Percentiles rank a stretch among this genome's conserved stretches.
phyloP scores from a whole-genome alignment of 2,113 vertebrate genomes.

The Entelurus aequoreus region DNA sequence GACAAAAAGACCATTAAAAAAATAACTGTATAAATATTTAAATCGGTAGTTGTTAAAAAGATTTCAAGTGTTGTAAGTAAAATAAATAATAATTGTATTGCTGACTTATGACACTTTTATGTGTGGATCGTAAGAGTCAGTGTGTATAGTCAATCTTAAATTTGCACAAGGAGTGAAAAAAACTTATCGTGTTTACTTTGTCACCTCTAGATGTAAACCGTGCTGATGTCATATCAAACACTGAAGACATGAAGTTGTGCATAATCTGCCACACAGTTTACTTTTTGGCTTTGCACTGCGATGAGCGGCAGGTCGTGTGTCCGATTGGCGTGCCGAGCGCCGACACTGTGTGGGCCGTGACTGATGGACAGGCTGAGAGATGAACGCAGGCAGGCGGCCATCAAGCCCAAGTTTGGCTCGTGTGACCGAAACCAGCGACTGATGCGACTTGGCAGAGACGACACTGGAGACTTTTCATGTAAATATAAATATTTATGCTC shows the following conservation, averaged over 20 bases:
- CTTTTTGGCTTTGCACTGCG: neutral
- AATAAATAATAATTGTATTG: no score
- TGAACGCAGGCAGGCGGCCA: constrained; percentile 31
- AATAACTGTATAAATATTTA: no score
- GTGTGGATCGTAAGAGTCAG: no score
- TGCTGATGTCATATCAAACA: neutral
- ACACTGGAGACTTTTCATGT: neutral
- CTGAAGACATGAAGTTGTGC: neutral
- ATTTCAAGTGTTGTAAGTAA: no score
- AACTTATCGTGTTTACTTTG: no score
- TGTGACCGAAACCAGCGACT: neutral
- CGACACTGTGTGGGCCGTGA: constrained; percentile 29
- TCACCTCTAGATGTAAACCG: no score
- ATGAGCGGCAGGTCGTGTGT: constrained; percentile 7
- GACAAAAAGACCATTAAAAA: no score
- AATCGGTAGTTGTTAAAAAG: no score
- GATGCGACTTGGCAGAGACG: constrained; percentile 13
- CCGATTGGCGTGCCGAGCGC: constrained; percentile 24
- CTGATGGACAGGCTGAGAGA: constrained; percentile 40
- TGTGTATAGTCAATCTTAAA: no score
- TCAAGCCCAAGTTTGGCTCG: constrained; percentile 21
- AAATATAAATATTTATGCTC: neutral
- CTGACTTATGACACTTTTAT: no score
- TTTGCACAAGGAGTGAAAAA: no score
- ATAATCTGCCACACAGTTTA: neutral